Evolutionary conservation across 2,797 vertebrate genomes (phyloP), one percentile per base, ranked within the genome.

Genomic region (Trematomus bernacchii): DNA sequence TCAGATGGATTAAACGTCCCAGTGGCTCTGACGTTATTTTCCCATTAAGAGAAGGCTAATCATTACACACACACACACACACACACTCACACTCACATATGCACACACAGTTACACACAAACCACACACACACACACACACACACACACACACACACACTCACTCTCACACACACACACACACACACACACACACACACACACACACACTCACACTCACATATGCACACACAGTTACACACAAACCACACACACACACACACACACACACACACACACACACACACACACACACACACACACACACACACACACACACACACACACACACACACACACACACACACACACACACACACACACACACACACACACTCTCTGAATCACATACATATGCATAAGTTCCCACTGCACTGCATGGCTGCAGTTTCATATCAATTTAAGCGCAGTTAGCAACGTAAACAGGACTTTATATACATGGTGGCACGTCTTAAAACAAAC

Each of bases 1-100:
- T 89, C 90, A 94, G 94, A 95, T 95, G 93, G 94, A 95, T 95
- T 95, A 95, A 95, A 94, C 78, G 81, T 91, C 90, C 89, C 92
- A 95, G 86, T 87, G 86, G 89, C 85, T 87, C 83, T 93, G 94
- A 95, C 93, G 87, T 93, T 93, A 93, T 92, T 93, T 93, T 94
- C 94, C 92, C 93, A 94, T 94, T 93, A 94, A 92, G 84, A 92
- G 90, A 91, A 91, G 90, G 93, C 93, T 94, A 94, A 94, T 95
- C 93, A 92, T 94, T 93, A 88, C 87, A 87, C 90, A 88, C 73
- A 88, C 69, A 88, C 87, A 87, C 90, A 88, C 73, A 88, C 69
- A 46, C 48, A 43, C 71, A 72, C 21, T 2, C 21, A 21, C 21
- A 21, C 21, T 21, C 21, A 21, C 21, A 21, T 21, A 21, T 21